These are phyloP conservation scores for Rotaria macrura DNA, from an alignment of 2,888 invertebrate genomes.

Conservation along the genomic window DNA sequence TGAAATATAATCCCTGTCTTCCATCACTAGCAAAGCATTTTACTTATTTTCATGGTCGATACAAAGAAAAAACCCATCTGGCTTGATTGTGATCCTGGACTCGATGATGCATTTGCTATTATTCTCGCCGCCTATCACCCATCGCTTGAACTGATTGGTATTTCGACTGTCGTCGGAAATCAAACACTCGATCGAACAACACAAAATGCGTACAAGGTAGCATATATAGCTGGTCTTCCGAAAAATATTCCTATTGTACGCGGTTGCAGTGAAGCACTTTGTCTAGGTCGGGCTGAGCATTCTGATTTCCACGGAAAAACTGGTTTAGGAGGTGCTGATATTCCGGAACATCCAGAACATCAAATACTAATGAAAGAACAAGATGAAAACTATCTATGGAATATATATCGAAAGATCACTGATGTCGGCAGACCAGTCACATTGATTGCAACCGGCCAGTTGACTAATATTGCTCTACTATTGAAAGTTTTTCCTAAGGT, in stretches of 20 bases:
- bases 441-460: conserved; percentile 28
- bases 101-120: conserved; percentile 32
- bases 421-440: conserved; percentile 1
- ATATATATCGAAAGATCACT: conserved; percentile 23
- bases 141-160: conserved; percentile 28
- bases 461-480: conserved; percentile 29
- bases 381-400: conserved; percentile 22
- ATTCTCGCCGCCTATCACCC: conserved; percentile 26
- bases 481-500: conserved; percentile 27
- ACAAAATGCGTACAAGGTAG: conserved; percentile 23
- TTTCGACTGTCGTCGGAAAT: conserved; percentile 32
- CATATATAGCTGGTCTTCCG: conserved; percentile 19
- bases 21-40: background rate
- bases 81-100: conserved; percentile 33
- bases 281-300: background rate
- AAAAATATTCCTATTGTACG: conserved; percentile 20
- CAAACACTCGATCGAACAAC: conserved; percentile 32
- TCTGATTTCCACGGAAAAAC: conserved; percentile 30
- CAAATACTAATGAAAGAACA: background rate
- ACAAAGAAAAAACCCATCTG: background rate
- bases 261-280: conserved; percentile 20
- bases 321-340: conserved; percentile 22
- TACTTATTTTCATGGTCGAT: background rate
- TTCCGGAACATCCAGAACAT: conserved; percentile 26
- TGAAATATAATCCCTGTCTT: background rate